Evolutionary conservation across 1,140 invertebrate genomes (phyloP), one percentile per base, ranked within the genome.

Genomic region (Apis laboriosa): DNA sequence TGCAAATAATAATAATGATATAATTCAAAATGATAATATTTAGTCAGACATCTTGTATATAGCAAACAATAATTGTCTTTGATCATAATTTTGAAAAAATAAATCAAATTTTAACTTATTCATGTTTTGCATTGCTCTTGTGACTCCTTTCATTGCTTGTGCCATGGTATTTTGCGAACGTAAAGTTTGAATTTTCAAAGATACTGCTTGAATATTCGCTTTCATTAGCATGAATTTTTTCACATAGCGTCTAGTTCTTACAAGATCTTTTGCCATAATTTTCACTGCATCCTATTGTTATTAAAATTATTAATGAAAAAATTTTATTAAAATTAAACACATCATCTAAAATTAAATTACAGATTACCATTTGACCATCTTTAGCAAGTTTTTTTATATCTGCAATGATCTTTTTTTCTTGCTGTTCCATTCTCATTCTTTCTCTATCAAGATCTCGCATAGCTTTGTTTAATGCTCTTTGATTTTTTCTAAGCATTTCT

Each of bases 171-270:
- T 99, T 94, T 99, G 99, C 19, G 99, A 99, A 92, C 98, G 97
- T 4, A 99, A 95, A 1, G 99, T 99, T 94, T 99, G 99, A 85
- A 99, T 99, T 95, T 99, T 99, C 55, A 99, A 95, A 1, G 98
- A 98, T 15, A 99, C 99, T 9, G 99, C 99, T 94, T 99, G 99
- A 90, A 99, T 99, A 92, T 99, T 99, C 5, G 99, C 99, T 93
- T 98, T 98, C 99, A 99, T 99, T 74, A 99, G 92, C 96, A 99
- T 99, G 92, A 99, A 99, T 94, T 99, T 99, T 92, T 99, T 99
- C 43, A 98, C 96, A 91, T 99, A 99, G 86, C 97, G 95, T 83
- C 99, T 95, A 17, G 99, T 99, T 88, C 99, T 95, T 1, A 99
- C 99, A 81, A 99, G 94, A 95, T 99, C 99, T 95, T 99, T 99